Base-by-base conservation (phyloP, 2,797 vertebrate species). In the Nyctibius grandis region DNA sequence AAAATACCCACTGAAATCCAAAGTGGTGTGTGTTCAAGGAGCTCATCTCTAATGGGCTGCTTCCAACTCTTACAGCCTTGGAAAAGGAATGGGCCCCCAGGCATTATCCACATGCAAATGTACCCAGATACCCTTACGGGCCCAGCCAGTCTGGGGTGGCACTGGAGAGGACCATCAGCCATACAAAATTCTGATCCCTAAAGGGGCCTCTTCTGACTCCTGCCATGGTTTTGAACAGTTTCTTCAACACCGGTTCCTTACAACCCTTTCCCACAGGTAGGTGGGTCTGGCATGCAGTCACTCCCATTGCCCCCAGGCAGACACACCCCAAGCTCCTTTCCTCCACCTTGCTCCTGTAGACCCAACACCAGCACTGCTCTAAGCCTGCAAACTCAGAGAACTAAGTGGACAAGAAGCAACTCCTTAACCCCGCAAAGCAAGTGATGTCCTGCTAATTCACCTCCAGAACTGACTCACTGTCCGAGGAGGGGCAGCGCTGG, bases 241-340 rank as follows among this genome's bases (percentile, higher is more conserved):
- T 74, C 53, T 80, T 44, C 29, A 80, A 34, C 2, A 8, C 48
- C 5, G 7, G 23, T 25, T 83, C 29, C 9, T 73, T 63, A 69
- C n/a, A 51, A 23, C 18, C 51, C 45, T 50, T 65, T 51, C 14
- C 73, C 60, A 31, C 7, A 53, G 51, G n/a, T 12, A 53, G 29
- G 20, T 53, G 50, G 11, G 6, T 50, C n/a, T 48, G 69, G 31
- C 8, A 5, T 2, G 3, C 10, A 31, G 50, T 70, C 42, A 48
- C 9, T 87, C 20, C 57, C 0, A 0, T 3, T 73, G 21, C 29
- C 23, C 45, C 51, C 12, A 17, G 2, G 28, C 33, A 68, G 6
- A 42, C 0, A 0, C 3, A 4, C 33, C 42, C 44, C 0, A 1
- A 64, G 18, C 23, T 44, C 15, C 34, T 64, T 48, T 61, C 23